Evolutionary conservation across 2,797 vertebrate genomes (phyloP).

Genomic region (Pangasius mekongensis): DNA sequence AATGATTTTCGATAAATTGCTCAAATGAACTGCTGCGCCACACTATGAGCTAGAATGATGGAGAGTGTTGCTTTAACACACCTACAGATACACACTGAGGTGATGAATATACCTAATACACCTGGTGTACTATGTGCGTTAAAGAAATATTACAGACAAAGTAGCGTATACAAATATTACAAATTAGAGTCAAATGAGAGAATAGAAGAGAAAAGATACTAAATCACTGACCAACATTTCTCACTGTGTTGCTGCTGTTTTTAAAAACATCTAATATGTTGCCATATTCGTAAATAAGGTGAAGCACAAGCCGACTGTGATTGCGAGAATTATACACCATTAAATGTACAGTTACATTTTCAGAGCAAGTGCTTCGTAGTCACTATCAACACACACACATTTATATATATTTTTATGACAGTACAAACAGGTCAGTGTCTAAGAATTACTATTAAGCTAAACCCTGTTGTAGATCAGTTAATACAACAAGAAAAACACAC

Average conservation of each 20-base stretch:
- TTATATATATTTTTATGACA: background rate
- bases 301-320: background rate
- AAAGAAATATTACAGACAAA: background rate
- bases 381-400: too few species aligned
- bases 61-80: constrained; percentile 6
- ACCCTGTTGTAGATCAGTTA: background rate
- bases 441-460: background rate
- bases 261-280: background rate
- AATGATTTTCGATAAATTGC: constrained; percentile 70
- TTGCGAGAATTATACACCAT: background rate
- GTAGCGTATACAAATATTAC: background rate
- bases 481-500: background rate
- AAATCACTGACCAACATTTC: background rate
- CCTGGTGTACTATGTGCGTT: background rate
- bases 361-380: background rate
- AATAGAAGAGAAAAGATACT: background rate
- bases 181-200: background rate
- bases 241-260: background rate
- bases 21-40: constrained; percentile 35
- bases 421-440: background rate
- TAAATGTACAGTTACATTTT: background rate
- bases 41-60: constrained; percentile 24
- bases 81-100: constrained; percentile 1
- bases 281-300: background rate
- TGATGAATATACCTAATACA: background rate